Conservation (phyloP, 2,888 invertebrate species). For the Diaprepes abbreviatus region DNA sequence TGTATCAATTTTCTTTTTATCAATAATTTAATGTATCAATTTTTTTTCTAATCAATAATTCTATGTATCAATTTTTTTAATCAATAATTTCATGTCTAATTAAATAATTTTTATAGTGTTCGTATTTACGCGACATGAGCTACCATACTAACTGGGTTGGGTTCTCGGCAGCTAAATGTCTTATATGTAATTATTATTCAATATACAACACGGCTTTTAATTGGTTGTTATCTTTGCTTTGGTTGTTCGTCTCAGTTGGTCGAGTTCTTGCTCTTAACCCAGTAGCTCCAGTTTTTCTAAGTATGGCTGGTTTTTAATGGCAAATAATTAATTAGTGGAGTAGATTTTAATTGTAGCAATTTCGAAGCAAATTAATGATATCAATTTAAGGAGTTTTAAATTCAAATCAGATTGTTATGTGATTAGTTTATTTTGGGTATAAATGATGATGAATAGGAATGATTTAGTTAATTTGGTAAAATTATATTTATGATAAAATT, state of each 20-base stretch:
- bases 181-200: slow-evolving; percentile 68
- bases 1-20: too few species aligned
- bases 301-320: slow-evolving; percentile 48
- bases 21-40: too few species aligned
- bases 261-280: slow-evolving; percentile 51
- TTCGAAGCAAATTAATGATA: slow-evolving; percentile 54
- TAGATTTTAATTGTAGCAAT: slow-evolving; percentile 56
- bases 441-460: background rate
- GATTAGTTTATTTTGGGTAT: background rate
- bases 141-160: slow-evolving; percentile 39
- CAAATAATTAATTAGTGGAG: slow-evolving; percentile 56
- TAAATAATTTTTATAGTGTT: background rate
- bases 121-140: background rate
- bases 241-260: slow-evolving; percentile 48
- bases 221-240: slow-evolving; percentile 66
- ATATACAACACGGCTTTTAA: slow-evolving; percentile 69
- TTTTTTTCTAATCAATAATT: too few species aligned
- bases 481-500: too few species aligned
- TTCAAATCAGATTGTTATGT: background rate
- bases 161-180: slow-evolving; percentile 59
- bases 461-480: background rate
- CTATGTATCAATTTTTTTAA: too few species aligned
- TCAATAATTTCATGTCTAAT: too few species aligned
- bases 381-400: background rate
- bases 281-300: slow-evolving; percentile 50